Evolutionary conservation across 2,113 vertebrate genomes (phyloP).

Genomic region (Oplegnathus fasciatus): DNA sequence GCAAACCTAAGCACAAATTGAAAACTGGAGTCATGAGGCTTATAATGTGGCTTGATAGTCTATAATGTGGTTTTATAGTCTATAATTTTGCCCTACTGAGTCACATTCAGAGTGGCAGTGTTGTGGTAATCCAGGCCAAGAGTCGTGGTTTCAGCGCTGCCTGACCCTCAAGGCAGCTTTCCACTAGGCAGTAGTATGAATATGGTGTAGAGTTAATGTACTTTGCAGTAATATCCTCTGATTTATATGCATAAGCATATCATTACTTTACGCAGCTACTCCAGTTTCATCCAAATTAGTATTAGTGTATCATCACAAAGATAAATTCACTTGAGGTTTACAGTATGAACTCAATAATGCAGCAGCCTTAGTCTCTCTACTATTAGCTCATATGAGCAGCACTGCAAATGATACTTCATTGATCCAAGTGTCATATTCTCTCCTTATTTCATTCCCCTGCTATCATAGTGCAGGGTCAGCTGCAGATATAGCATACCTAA

Average conservation of each 20-base stretch:
- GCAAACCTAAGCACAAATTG: conserved; percentile 27
- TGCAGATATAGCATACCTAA: not conserved
- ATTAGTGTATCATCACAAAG: conserved; percentile 1
- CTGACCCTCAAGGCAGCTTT: conserved; percentile 11
- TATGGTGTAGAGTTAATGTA: conserved; percentile 27
- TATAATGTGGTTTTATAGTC: not conserved
- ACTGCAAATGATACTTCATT: conserved; percentile 34
- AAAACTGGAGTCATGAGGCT: conserved; percentile 15
- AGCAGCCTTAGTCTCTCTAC: conserved; percentile 12
- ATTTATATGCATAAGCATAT: conserved; percentile 48
- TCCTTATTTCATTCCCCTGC: conserved; percentile 9
- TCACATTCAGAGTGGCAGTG: conserved; percentile 18
- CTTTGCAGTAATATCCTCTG: conserved; percentile 14
- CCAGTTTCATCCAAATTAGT: conserved; percentile 46
- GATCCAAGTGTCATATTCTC: conserved; percentile 21
- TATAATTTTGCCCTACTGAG: not conserved
- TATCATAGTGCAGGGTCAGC: conserved; percentile 12
- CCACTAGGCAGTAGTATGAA: conserved; percentile 5
- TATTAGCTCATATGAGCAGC: conserved; percentile 14
- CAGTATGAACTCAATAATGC: conserved; percentile 26
- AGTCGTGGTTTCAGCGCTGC: conserved; percentile 7
- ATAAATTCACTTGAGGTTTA: conserved; percentile 37
- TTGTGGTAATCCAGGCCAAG: conserved; percentile 34
- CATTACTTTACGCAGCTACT: conserved; percentile 38
- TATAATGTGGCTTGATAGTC: conserved; percentile 18